Evolutionary conservation across 1,140 invertebrate species (phyloP).

Genomic region (Musca vetustissima): DNA sequence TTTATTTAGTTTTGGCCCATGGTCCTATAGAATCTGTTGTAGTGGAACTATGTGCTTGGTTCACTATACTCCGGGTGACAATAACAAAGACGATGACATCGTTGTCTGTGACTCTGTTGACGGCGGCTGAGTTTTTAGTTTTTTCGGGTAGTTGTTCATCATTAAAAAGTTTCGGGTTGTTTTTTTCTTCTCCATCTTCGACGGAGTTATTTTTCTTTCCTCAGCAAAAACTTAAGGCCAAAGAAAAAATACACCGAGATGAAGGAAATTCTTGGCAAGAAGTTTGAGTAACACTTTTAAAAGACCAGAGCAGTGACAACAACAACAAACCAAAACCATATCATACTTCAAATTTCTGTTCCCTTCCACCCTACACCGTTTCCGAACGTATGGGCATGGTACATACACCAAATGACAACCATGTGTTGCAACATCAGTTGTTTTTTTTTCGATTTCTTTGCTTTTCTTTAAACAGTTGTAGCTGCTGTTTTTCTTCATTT

Average conservation of each 20-base stretch:
- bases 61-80: too few relatives aligned
- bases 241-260: background rate
- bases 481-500: too few relatives aligned
- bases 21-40: too few relatives aligned
- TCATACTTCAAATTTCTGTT: background rate
- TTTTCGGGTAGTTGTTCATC: slow-evolving; percentile 11
- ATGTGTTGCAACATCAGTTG: slow-evolving; percentile 18
- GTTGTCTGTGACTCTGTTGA: too few relatives aligned
- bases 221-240: background rate
- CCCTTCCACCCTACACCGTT: background rate
- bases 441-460: background rate
- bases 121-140: slow-evolving; percentile 4
- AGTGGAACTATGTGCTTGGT: too few relatives aligned
- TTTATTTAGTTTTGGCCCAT: background rate
- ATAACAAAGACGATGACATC: too few relatives aligned
- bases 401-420: background rate
- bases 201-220: slow-evolving; percentile 4
- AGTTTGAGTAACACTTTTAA: slow-evolving; percentile 14
- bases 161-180: slow-evolving; percentile 23
- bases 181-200: too few relatives aligned
- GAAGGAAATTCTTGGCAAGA: too few relatives aligned
- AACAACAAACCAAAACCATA: background rate
- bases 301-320: background rate
- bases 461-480: too few relatives aligned
- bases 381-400: background rate